Percentiles rank a stretch among this genome's conserved stretches.
Conservation (phyloP, 2,888 invertebrate species). For the Fragum fragum region DNA sequence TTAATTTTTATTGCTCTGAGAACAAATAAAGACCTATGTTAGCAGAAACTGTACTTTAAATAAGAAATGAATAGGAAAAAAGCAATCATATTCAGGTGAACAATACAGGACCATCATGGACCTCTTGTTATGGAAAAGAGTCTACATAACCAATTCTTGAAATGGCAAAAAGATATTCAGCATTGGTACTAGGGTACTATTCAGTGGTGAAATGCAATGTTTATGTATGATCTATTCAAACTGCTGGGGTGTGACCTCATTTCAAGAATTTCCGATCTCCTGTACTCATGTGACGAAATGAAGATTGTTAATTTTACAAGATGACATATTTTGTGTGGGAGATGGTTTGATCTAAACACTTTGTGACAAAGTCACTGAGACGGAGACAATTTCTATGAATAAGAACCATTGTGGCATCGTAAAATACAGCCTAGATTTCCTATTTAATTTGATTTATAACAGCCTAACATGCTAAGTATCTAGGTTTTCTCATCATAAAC, state of each 20-base stretch:
- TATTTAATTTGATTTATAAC: conserved; percentile 2
- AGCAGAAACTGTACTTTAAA: neutral
- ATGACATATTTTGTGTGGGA: conserved; percentile 28
- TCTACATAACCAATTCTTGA: too few relatives aligned
- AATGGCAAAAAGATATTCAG: too few relatives aligned
- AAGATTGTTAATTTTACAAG: neutral
- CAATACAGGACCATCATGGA: neutral
- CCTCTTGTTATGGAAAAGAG: too few relatives aligned
- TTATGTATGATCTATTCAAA: too few relatives aligned
- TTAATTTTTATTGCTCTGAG: too few relatives aligned
- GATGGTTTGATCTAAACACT: conserved; percentile 10
- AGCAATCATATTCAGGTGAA: too few relatives aligned
- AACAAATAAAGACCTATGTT: too few relatives aligned
- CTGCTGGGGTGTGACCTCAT: neutral
- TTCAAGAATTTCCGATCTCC: neutral
- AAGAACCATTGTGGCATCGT: conserved; percentile 9
- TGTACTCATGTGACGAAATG: neutral
- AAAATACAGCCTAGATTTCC: conserved; percentile 2
- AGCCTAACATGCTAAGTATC: neutral
- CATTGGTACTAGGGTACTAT: too few relatives aligned
- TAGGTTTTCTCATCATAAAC: neutral
- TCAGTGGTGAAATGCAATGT: too few relatives aligned
- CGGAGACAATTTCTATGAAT: conserved; percentile 12
- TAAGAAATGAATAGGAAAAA: neutral
- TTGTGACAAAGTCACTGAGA: conserved; percentile 12